These are phyloP conservation scores for Drosophila tsacasi DNA, from an alignment of 1,140 invertebrate species.

Conservation along the genomic window DNA sequence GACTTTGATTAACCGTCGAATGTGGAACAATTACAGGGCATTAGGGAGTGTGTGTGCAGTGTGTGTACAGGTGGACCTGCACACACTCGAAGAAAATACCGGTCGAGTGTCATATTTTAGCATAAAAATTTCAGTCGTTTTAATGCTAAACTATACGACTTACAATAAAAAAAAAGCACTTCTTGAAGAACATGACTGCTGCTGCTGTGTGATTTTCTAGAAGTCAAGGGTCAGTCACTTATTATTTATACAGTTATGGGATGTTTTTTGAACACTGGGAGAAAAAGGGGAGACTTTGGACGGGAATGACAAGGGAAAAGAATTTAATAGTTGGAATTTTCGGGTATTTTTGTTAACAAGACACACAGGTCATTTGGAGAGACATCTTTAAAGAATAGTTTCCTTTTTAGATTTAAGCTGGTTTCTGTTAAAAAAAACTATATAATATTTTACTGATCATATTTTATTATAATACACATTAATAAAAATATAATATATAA, in stretches of 20 bases:
- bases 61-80: background rate
- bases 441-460: background rate
- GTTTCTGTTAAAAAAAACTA: too few relatives aligned
- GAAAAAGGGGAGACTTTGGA: background rate
- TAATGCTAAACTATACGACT: background rate
- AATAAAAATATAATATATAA: too few relatives aligned
- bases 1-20: constrained; percentile 20
- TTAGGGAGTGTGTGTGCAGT: background rate
- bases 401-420: too few relatives aligned
- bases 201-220: background rate
- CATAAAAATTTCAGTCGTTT: background rate
- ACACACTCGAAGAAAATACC: constrained; percentile 14
- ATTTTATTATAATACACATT: background rate
- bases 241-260: constrained; percentile 1
- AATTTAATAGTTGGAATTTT: background rate
- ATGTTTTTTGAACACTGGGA: background rate
- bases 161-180: background rate
- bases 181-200: background rate
- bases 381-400: background rate
- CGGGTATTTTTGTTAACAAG: background rate
- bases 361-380: background rate
- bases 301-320: accelerated
- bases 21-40: constrained; percentile 1
- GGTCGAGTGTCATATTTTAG: background rate
- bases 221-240: background rate